Evolutionary conservation across 1,140 invertebrate genomes (phyloP), one percentile per base, ranked within the genome.

Genomic region (Lucilia cuprina): DNA sequence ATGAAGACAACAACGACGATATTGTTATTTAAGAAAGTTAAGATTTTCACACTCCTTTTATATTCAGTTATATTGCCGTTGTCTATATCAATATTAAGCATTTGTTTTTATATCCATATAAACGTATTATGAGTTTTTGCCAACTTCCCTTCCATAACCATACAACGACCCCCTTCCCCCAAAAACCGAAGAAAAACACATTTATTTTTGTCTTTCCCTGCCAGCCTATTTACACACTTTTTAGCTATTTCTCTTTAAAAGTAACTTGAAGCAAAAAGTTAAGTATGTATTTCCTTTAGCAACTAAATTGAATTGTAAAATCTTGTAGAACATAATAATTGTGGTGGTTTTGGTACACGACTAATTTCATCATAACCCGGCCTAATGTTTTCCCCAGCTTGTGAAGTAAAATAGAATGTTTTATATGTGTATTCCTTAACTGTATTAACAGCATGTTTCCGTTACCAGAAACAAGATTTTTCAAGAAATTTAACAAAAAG

Each of bases 11-110:
- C 41, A 0, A 10, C 41, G 2, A 41, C 1, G 10, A 41, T 5
- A 10, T 41, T 41, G 41, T 41, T 41, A 5, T 41, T 41, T 10
- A 41, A 55, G 17, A 55, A 55, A 55, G 50, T 55, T 70, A 70
- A 70, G 65, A 55, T 70, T 65, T 70, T 70, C 19, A 21, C 19
- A 19, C 60, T 70, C 60, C 19, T 10, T 9, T 21, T 70, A 2
- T 70, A n/a, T 60, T 30, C 25, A 30, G 25, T 30, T 30, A n/a
- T n/a, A 2, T 60, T 7, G 14, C n/a, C n/a, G 14, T 60, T 17
- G 55, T 60, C n/a, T 60, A 70, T 70, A 70, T 70, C 65, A 70
- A 70, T 70, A 70, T 55, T 70, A 70, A 70, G 65, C 65, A 70
- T 70, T 70, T 70, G 65, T 70, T 70, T 70, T 70, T 70, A 70